Conservation (phyloP, 2,888 invertebrate genomes). For the Beris morrisii region DNA sequence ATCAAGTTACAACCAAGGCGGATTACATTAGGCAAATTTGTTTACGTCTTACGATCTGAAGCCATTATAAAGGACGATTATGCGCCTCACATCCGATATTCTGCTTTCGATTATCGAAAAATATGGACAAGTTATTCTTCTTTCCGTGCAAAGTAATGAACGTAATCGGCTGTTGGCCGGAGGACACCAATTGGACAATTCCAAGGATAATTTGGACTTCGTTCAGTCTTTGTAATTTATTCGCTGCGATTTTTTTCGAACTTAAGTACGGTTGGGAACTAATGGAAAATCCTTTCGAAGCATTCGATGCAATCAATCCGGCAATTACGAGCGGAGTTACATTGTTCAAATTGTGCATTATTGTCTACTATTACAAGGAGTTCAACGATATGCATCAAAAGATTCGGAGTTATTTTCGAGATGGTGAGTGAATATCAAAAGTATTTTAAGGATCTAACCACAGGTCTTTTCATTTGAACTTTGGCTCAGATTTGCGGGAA, state of each 20-base stretch:
- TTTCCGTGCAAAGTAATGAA: constrained; percentile 10
- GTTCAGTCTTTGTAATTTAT: constrained; percentile 12
- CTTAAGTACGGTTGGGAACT: constrained; percentile 19
- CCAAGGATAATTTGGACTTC: neutral
- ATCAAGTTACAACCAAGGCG: constrained; percentile 14
- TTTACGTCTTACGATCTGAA: constrained; percentile 6
- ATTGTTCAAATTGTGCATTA: constrained; percentile 30
- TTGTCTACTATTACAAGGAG: constrained; percentile 24
- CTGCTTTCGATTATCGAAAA: no score
- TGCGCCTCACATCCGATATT: neutral
- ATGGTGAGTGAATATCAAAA: constrained; percentile 18
- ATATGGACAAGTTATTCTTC: constrained; percentile 1
- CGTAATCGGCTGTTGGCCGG: constrained; percentile 19
- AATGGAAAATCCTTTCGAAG: constrained; percentile 20
- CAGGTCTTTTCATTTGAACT: no score
- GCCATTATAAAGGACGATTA: neutral
- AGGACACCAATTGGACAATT: neutral
- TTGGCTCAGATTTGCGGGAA: neutral
- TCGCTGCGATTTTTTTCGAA: constrained; percentile 12
- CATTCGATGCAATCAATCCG: constrained; percentile 34
- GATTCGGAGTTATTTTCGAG: constrained; percentile 6
- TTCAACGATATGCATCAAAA: constrained; percentile 18
- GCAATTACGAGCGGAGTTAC: constrained; percentile 29
- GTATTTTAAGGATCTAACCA: no score
- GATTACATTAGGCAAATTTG: constrained; percentile 9